phyloP scores from a whole-genome alignment of 2,888 invertebrate species.

The Eupithecia tripunctaria region DNA sequence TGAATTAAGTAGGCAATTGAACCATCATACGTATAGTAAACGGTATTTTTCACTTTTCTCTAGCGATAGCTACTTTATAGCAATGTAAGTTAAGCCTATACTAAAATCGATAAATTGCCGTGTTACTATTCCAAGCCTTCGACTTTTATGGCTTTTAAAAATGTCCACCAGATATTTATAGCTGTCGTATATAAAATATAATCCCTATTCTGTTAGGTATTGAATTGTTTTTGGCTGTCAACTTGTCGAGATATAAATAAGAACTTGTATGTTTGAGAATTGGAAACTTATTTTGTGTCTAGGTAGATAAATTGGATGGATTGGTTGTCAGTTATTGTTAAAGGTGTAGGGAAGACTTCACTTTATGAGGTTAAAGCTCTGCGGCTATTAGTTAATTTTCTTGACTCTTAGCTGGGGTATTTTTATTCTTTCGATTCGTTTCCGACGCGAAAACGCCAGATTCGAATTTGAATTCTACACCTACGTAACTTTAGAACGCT shows the following conservation, averaged over 20 bases:
- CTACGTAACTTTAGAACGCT: too few relatives aligned
- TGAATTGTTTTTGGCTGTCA: constrained; percentile 40
- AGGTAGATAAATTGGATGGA: neutral
- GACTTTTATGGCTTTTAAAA: constrained; percentile 68
- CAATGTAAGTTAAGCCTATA: constrained; percentile 34
- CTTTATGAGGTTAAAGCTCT: neutral
- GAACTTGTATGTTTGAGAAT: neutral
- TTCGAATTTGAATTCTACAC: too few relatives aligned
- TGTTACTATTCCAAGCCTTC: constrained; percentile 51
- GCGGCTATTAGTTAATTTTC: too few relatives aligned
- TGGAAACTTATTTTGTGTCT: neutral
- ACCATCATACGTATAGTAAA: neutral
- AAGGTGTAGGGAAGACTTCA: neutral
- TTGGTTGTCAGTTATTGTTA: neutral
- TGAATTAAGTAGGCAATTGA: neutral
- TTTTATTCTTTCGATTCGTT: too few relatives aligned
- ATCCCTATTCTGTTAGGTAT: constrained; percentile 40
- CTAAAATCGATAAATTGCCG: constrained; percentile 54
- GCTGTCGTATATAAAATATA: constrained; percentile 41
- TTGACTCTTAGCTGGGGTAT: too few relatives aligned
- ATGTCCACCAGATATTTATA: constrained; percentile 62
- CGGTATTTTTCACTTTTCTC: neutral
- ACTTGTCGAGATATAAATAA: constrained; percentile 19
- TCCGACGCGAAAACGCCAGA: too few relatives aligned
- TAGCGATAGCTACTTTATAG: neutral